Base-by-base conservation (phyloP, 2,797 vertebrate genomes). In the Todus mexicanus region DNA sequence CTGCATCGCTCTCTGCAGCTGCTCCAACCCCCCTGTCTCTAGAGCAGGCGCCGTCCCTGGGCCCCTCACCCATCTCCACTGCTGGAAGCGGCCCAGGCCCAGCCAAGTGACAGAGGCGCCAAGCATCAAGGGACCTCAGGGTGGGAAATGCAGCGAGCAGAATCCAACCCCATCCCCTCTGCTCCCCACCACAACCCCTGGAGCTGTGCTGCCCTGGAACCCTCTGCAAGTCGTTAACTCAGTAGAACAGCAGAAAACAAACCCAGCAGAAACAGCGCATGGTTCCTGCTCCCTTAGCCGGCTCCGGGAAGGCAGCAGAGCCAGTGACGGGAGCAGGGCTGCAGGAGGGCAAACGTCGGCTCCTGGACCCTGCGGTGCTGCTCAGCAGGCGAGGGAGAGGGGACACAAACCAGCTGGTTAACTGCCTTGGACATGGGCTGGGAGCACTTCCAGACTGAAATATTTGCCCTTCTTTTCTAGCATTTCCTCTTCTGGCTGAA, bases 41-140 rank as follows among this genome's bases (percentile, higher is more conserved):
- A 45, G 40, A 64, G 61, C 61, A 38, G 56, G 83, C 1, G 0
- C 60, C 8, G 1, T 25, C 18, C 79, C 83, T 17, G 40, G 43
- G 66, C 63, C 66, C 86, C 47, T 60, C 0, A 0, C n/a, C 42
- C 0, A 0, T 45, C 50, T 54, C n/a, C 7, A 4, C 61, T 6
- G 31, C 63, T 65, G 70, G 82, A 71, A 77, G 59, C 2, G 1
- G 59, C 66, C 45, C 37, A 7, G 1, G 2, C 4, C 0, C 0
- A 0, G 56, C 68, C 71, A 20, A 60, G 43, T 15, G 51, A 79
- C 72, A 8, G 54, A 68, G 9, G 19, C 82, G 45, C 43, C 37
- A 27, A 56, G 42, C n/a, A 50, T 27, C 37, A 3, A 86, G 50
- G 13, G 29, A 74, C 69, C 21, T 26, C 0, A 0, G 38, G 35